Evolutionary conservation across 2,888 invertebrate genomes (phyloP).

Genomic region (Augochlorella aurata): DNA sequence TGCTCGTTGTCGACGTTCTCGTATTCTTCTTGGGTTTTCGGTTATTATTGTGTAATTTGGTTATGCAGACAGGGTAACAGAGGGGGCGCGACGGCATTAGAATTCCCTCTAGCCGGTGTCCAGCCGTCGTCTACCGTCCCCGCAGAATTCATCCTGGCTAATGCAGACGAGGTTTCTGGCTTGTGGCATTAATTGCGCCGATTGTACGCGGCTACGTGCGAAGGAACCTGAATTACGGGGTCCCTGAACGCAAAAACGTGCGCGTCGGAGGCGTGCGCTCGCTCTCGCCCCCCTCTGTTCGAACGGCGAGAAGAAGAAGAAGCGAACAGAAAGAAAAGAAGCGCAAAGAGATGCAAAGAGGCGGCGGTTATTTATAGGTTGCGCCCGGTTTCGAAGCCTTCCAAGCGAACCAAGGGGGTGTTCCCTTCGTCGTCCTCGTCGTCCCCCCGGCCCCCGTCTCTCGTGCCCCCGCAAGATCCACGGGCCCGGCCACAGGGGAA

Average conservation of each 20-base stretch:
- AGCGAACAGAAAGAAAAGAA: conserved; percentile 49
- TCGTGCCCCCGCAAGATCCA: conserved; percentile 27
- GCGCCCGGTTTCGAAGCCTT: conserved; percentile 61
- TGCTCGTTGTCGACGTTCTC: background rate
- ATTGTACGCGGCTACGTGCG: conserved; percentile 64
- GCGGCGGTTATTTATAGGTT: conserved; percentile 67
- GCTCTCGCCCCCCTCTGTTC: background rate
- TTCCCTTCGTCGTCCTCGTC: conserved; percentile 9
- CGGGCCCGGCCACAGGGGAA: conserved; percentile 14
- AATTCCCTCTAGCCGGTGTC: background rate
- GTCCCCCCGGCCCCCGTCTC: background rate
- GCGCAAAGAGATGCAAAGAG: conserved; percentile 67
- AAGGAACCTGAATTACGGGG: conserved; percentile 67
- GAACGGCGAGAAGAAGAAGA: conserved; percentile 11
- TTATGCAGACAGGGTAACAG: conserved; percentile 6
- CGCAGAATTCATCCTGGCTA: conserved; percentile 17
- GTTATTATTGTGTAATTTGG: background rate
- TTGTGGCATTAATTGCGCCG: conserved; percentile 57
- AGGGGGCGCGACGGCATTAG: conserved; percentile 3
- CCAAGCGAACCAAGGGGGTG: conserved; percentile 23
- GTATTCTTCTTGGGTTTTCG: background rate
- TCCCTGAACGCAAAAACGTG: conserved; percentile 63
- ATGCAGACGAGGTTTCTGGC: conserved; percentile 20
- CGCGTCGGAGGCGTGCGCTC: conserved; percentile 44
- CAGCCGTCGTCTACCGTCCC: background rate